Evolutionary conservation across 2,113 vertebrate genomes (phyloP).

Genomic region (Pelecanus crispus): DNA sequence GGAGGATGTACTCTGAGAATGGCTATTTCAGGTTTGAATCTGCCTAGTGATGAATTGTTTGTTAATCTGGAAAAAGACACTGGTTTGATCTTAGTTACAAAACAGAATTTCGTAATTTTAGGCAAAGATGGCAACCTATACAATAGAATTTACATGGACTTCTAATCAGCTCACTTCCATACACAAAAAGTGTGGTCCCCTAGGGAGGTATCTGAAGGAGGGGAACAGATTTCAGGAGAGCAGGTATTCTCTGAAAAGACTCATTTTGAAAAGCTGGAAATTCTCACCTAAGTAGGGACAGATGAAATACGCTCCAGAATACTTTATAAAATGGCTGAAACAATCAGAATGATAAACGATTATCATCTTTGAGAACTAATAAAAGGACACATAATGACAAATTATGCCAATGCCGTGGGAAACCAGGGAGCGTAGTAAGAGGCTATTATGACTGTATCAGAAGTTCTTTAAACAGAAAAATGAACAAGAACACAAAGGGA

Average conservation of each 20-base stretch:
- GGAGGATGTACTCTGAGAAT: not conserved
- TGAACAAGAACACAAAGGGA: not conserved
- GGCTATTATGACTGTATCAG: not conserved
- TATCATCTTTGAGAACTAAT: not conserved
- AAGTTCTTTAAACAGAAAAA: not conserved
- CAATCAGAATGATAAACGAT: not conserved
- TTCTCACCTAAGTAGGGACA: not conserved
- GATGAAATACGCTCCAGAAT: not conserved
- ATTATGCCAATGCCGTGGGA: not conserved
- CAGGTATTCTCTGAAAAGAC: not conserved
- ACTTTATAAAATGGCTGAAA: not conserved
- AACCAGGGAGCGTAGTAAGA: not conserved
- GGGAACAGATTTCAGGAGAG: not conserved
- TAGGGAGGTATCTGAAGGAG: not conserved
- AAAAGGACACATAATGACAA: not conserved
- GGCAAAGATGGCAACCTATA: not conserved
- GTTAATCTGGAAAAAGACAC: not conserved
- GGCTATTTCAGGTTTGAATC: not conserved
- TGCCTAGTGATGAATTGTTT: not conserved
- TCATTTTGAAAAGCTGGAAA: not conserved
- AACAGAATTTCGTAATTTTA: not conserved
- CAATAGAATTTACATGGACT: not conserved
- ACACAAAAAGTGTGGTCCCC: not conserved
- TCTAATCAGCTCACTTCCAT: not conserved
- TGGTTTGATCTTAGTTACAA: not conserved